These are phyloP conservation scores for Zygothrica quintamaculata DNA, from an alignment of 2,888 invertebrate species.

Conservation along the genomic window DNA sequence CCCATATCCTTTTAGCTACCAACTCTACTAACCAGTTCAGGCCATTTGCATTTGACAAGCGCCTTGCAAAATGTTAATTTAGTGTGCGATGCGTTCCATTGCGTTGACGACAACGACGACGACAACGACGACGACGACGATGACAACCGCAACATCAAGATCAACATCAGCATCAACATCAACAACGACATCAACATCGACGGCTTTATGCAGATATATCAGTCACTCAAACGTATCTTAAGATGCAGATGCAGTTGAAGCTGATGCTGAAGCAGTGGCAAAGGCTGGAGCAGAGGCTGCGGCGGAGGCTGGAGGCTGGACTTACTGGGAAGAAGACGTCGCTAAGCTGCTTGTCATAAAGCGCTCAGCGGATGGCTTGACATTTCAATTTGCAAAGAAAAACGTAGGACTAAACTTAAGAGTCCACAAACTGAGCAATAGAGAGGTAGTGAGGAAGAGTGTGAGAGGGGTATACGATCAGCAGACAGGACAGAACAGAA, in stretches of 20 bases:
- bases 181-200: slow-evolving; percentile 53
- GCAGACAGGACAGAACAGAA: slow-evolving; percentile 20
- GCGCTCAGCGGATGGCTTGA: slow-evolving; percentile 72
- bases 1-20: slow-evolving; percentile 53
- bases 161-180: slow-evolving; percentile 41
- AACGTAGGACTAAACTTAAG: slow-evolving; percentile 39
- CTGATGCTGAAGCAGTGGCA: slow-evolving; percentile 11
- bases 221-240: slow-evolving; percentile 64
- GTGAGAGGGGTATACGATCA: neutral
- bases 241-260: slow-evolving; percentile 12
- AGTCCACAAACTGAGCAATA: slow-evolving; percentile 20
- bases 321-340: slow-evolving; percentile 39
- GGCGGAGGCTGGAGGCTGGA: slow-evolving; percentile 19
- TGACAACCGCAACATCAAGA: slow-evolving; percentile 27
- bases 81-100: slow-evolving; percentile 63
- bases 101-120: slow-evolving; percentile 35
- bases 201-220: slow-evolving; percentile 68
- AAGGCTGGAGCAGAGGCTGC: neutral
- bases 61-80: slow-evolving; percentile 75
- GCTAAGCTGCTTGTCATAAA: slow-evolving; percentile 75
- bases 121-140: slow-evolving; percentile 17
- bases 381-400: slow-evolving; percentile 75
- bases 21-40: slow-evolving; percentile 44
- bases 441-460: neutral
- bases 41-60: slow-evolving; percentile 75